Evolutionary conservation across 2,113 vertebrate species (phyloP), one percentile per base, ranked within the genome.

Genomic region (Thomomys bottae): DNA sequence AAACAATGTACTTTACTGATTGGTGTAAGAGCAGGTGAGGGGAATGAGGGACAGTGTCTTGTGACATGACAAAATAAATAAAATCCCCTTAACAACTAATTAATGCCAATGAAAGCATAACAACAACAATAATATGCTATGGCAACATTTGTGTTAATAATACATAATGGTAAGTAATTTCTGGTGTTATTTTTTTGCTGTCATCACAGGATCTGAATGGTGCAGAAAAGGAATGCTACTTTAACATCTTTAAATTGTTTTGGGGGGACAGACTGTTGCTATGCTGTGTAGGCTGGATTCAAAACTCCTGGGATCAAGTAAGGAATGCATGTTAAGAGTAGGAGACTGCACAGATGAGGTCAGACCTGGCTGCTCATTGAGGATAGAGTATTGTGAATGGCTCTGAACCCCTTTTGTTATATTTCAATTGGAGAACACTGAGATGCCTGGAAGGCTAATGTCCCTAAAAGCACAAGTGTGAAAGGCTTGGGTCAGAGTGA

Each of bases 111-210:
- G 18, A 54, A 49, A 54, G 18, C 15, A 4, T 54, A 54, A 54
- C 49, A 54, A 54, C 49, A 61, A 61, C 59, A 61, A 9, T 26
- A 61, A 24, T 78, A 45, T 75, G 24, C 54, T 78, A 30, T 20
- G 26, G 28, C 72, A 66, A 72, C 54, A 66, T 9, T 59, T 9
- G 26, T 67, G 4, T 82, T 30, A 42, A 45, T 88, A 68, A 90
- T 9, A 21, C 8, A 45, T 28, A 63, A 10, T n/a, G 67, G 14
- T 61, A 28, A 45, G n/a, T 84, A 18, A 80, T 71, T 75, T 92
- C 34, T 45, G 9, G 75, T 45, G 64, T 3, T 15, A n/a, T 89
- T 89, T 80, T 34, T 82, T 77, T 89, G 24, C 54, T 95, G 26
- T 84, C 21, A 28, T 49, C 61, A 15, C 30, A 84, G 34, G 24